phyloP scores from a whole-genome alignment of 2,113 vertebrate species.

The Prietella phreatophila region DNA sequence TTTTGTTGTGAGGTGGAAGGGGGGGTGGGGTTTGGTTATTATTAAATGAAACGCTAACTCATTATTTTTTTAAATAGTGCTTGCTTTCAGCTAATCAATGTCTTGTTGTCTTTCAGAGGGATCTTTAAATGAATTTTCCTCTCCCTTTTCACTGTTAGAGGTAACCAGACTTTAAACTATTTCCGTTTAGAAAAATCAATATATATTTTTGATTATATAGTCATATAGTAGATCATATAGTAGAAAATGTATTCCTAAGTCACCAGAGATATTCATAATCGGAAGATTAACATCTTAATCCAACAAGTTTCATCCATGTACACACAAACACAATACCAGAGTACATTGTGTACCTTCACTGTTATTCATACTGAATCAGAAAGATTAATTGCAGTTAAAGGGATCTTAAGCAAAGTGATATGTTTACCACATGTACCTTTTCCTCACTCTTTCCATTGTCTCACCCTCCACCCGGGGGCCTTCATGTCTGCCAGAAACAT shows the following conservation, averaged over 20 bases:
- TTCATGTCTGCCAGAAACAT: slow-evolving; percentile 31
- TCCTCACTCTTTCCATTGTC: slow-evolving; percentile 39
- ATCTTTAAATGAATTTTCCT: neutral
- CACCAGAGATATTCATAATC: neutral
- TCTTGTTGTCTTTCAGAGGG: neutral
- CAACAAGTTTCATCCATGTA: neutral
- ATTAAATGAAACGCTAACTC: no score
- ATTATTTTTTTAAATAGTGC: no score
- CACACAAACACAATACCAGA: neutral
- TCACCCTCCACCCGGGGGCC: neutral
- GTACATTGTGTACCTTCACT: neutral
- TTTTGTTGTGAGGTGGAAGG: neutral
- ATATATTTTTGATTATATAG: neutral
- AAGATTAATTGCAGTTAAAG: neutral
- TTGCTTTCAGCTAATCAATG: neutral
- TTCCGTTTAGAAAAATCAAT: neutral
- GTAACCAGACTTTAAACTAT: neutral
- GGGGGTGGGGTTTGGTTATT: no score
- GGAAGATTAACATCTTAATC: neutral
- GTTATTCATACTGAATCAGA: neutral
- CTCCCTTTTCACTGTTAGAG: neutral
- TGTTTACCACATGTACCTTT: slow-evolving; percentile 35
- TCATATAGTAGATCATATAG: neutral
- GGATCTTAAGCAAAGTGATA: slow-evolving; percentile 6
- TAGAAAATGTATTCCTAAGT: neutral